A percentile compares a stretch with the other conserved stretches of the same genome.
phyloP scores from a whole-genome alignment of 2,797 vertebrate genomes.

The Darevskia nairensis region DNA sequence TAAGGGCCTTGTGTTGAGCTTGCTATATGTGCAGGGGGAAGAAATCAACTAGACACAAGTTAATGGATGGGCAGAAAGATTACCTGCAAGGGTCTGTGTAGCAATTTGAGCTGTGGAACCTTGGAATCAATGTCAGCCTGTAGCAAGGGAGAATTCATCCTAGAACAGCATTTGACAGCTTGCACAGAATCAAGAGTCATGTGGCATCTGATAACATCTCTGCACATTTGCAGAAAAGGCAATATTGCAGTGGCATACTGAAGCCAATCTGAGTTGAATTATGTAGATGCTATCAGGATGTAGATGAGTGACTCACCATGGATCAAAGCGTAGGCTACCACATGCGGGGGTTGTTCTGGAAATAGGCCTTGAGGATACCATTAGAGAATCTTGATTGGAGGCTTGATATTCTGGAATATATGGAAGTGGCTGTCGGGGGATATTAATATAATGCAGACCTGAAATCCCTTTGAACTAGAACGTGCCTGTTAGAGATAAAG shows the following conservation, averaged over 20 bases:
- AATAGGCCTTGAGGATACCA: neutral
- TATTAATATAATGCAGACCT: neutral
- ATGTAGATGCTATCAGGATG: neutral
- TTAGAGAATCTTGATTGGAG: neutral
- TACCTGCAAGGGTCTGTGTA: neutral
- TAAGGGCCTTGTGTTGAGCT: neutral
- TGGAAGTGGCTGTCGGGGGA: fast-evolving
- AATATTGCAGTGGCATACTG: neutral
- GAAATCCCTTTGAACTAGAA: neutral
- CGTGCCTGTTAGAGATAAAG: neutral
- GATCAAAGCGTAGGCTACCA: neutral
- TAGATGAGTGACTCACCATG: neutral
- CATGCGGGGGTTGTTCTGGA: neutral
- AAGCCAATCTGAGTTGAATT: neutral
- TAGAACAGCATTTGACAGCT: neutral
- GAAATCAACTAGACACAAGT: neutral
- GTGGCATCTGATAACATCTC: neutral
- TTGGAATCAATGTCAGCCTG: neutral
- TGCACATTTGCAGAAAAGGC: neutral
- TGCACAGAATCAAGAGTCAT: neutral
- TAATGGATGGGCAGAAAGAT: neutral
- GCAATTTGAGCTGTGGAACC: neutral
- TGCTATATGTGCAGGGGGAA: neutral
- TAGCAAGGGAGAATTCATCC: neutral
- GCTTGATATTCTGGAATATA: neutral